Evolutionary conservation across 2,888 invertebrate genomes (phyloP).

Genomic region (Oeneis ivallda): DNA sequence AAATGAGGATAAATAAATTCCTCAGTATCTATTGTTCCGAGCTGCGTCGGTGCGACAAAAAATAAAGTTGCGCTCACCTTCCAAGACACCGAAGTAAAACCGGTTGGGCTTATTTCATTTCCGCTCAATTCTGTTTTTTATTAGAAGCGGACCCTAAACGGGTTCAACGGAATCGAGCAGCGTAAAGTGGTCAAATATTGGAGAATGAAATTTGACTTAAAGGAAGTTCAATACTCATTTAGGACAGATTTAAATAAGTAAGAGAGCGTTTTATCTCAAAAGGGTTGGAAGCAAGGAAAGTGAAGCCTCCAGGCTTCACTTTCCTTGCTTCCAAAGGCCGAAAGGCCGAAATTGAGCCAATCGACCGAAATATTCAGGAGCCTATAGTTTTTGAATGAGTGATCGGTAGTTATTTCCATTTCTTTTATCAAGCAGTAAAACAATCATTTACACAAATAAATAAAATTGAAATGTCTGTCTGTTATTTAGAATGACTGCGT

Average conservation of each 20-base stretch:
- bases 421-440: too few species aligned
- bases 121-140: slow-evolving; percentile 79
- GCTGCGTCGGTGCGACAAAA: slow-evolving; percentile 31
- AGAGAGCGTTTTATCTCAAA: slow-evolving; percentile 20
- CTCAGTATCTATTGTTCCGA: slow-evolving; percentile 30
- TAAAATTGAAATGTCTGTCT: too few species aligned
- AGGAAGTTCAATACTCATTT: slow-evolving; percentile 28
- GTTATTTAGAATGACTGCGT: too few species aligned
- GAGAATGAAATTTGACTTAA: slow-evolving; percentile 39
- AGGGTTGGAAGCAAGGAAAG: slow-evolving; percentile 5
- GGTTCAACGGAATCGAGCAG: slow-evolving; percentile 65
- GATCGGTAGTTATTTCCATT: not conserved
- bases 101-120: slow-evolving; percentile 79
- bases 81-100: slow-evolving; percentile 65
- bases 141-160: slow-evolving; percentile 68
- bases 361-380: not conserved
- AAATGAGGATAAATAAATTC: slow-evolving; percentile 30
- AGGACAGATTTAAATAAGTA: slow-evolving; percentile 27
- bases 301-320: too few species aligned
- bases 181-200: slow-evolving; percentile 49
- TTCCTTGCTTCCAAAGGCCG: too few species aligned
- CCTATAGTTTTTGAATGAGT: not conserved
- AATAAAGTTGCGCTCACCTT: slow-evolving; percentile 42
- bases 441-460: too few species aligned
- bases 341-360: slow-evolving; percentile 6